Evolutionary conservation across 1,140 invertebrate species (phyloP).

Genomic region (Agraylea sexmaculata): DNA sequence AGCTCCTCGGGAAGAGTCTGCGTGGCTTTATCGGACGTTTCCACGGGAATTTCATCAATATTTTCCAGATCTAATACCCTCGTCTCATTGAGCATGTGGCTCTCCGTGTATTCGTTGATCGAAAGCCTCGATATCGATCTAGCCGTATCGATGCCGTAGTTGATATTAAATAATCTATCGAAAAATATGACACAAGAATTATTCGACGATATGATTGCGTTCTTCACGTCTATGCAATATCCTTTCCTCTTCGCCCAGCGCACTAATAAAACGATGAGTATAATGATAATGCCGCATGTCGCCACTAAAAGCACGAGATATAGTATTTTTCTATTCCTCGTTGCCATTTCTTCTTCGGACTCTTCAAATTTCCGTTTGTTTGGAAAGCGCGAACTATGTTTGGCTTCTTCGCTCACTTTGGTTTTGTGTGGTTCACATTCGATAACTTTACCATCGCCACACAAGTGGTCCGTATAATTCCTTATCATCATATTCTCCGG

Average conservation of each 20-base stretch:
- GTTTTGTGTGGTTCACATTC: conserved; percentile 35
- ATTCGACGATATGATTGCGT: conserved; percentile 14
- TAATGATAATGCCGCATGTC: conserved; percentile 5
- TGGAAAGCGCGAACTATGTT: conserved; percentile 33
- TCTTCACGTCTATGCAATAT: conserved; percentile 15
- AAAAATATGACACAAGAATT: conserved; percentile 20
- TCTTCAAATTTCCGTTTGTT: conserved; percentile 28
- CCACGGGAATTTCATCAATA: conserved; percentile 33
- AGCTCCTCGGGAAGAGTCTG: conserved; percentile 63
- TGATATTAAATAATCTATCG: conserved; percentile 20
- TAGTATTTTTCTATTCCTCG: conserved; percentile 22
- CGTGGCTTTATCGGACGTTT: conserved; percentile 52
- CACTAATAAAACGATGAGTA: conserved; percentile 4
- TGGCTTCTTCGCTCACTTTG: conserved; percentile 27
- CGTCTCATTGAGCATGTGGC: conserved; percentile 40
- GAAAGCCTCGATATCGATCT: conserved; percentile 49
- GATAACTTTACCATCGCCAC: conserved; percentile 35
- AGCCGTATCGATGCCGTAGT: conserved; percentile 34
- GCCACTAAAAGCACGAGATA: conserved; percentile 18
- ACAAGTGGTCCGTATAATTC: conserved; percentile 50
- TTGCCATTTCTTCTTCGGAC: conserved; percentile 14
- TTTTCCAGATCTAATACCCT: conserved; percentile 31
- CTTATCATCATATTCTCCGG: conserved; percentile 47
- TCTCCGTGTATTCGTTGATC: conserved; percentile 50
- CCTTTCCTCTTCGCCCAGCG: conserved; percentile 14